Percentiles rank a stretch among this genome's conserved stretches.
These are phyloP conservation scores for Amphiprion clarkii DNA, from an alignment of 2,797 vertebrate genomes.

Conservation along the genomic window DNA sequence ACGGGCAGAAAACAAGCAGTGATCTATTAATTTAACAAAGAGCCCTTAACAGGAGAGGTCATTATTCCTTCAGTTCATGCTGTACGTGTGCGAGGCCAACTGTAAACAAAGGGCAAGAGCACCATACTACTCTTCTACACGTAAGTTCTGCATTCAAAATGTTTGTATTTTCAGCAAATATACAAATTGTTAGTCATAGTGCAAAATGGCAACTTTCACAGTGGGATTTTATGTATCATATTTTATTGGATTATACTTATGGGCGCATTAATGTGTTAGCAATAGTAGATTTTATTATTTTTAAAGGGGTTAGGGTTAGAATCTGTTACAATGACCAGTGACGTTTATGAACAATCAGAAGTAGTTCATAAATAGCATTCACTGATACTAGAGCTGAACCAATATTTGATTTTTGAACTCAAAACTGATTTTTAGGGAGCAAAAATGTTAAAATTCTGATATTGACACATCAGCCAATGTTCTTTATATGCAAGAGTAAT, in stretches of 20 bases:
- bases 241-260: neutral
- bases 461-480: too few relatives aligned
- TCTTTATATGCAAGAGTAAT: too few relatives aligned
- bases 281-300: neutral
- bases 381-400: too few relatives aligned
- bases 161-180: too few relatives aligned
- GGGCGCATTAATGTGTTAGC: neutral
- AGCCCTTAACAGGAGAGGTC: conserved; percentile 37
- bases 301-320: too few relatives aligned
- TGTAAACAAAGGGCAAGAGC: neutral
- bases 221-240: too few relatives aligned
- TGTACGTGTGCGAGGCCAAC: neutral
- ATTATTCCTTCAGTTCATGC: conserved; percentile 25
- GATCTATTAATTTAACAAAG: conserved; percentile 55
- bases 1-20: conserved; percentile 51
- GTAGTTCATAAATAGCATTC: too few relatives aligned
- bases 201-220: neutral
- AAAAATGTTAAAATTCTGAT: too few relatives aligned
- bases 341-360: neutral
- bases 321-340: neutral
- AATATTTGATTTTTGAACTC: too few relatives aligned
- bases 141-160: too few relatives aligned
- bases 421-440: too few relatives aligned
- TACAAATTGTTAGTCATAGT: neutral
- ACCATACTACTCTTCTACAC: neutral